These are phyloP conservation scores for Oncorhynchus mykiss DNA, from an alignment of 2,113 vertebrate species.

Conservation along the genomic window DNA sequence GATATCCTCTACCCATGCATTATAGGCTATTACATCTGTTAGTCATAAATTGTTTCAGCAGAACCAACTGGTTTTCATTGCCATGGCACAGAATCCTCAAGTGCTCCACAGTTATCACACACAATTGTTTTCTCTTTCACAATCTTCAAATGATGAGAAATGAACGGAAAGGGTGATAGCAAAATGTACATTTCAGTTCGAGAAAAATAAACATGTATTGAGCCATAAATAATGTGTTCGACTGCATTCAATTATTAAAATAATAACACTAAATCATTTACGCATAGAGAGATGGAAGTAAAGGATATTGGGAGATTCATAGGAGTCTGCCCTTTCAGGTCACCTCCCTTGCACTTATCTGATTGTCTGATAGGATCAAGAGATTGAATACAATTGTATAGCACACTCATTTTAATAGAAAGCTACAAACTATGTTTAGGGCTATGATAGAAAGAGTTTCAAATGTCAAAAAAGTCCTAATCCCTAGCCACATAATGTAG, in stretches of 20 bases:
- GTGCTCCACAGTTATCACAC: too few relatives aligned
- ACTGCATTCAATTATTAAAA: background rate
- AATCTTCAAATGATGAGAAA: too few relatives aligned
- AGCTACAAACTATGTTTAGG: background rate
- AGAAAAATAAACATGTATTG: too few relatives aligned
- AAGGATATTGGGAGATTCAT: background rate
- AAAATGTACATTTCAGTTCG: too few relatives aligned
- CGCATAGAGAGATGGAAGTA: background rate
- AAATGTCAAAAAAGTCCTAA: constrained; percentile 1
- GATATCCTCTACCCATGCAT: too few relatives aligned
- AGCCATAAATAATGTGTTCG: background rate
- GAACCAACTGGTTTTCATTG: constrained; percentile 8
- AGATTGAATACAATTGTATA: constrained; percentile 2
- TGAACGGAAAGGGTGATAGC: background rate
- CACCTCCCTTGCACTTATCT: background rate
- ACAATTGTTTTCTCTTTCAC: too few relatives aligned
- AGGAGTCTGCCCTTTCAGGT: background rate
- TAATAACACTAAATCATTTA: background rate
- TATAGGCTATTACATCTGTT: constrained; percentile 38
- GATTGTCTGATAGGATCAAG: background rate
- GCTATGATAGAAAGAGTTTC: background rate
- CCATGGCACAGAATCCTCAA: background rate
- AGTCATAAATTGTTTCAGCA: constrained; percentile 35
- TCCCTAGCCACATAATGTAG: background rate
- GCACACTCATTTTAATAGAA: background rate